Base-by-base conservation (phyloP, 2,113 vertebrate genomes). In the Nibea coibor region DNA sequence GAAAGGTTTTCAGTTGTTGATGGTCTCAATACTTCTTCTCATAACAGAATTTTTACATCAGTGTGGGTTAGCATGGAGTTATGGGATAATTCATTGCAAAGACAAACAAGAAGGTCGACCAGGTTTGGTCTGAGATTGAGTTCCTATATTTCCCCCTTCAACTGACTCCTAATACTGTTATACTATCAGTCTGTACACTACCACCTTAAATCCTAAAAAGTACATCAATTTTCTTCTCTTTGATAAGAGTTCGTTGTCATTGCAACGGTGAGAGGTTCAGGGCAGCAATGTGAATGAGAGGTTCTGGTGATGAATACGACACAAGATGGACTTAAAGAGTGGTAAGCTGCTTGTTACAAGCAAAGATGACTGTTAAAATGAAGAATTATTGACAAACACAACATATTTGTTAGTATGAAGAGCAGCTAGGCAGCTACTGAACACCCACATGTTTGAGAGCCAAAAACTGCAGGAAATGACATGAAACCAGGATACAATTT, bases 91-190 rank as follows among this genome's bases (percentile, higher is more conserved):
- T 91, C 93, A 94, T 92, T 92, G 91, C 90, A 94, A 94, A 94
- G 93, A 93, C 91, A 93, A 94, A 82, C 82, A 95, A 95, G 94
- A 95, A 85, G 87, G 83, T 91, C 93, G 94, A 96, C 94, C 95
- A 91, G 85, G 72, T 84, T 83, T 93, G 95, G 94, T 95, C 94
- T 95, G 88, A 86, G 11, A 85, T 82, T 82, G 73, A 86, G 61
- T 56, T 87, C 28, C 84, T 81, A 76, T 76, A 77, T 71, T 75
- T 80, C 71, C 80, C 81, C 80, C 62, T 82, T 82, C 67, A 77
- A 54, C 58, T 76, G 80, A 75, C 56, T 61, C 58, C 57, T 81
- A 70, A 64, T 68, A 76, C 20, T 83, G 19, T 59, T 45, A 51
- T 67, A 77, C 56, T 75, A 86, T 59, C 59, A 82, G 73, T 78